Conservation (phyloP, 2,888 invertebrate species). For the Trisateles emortualis region DNA sequence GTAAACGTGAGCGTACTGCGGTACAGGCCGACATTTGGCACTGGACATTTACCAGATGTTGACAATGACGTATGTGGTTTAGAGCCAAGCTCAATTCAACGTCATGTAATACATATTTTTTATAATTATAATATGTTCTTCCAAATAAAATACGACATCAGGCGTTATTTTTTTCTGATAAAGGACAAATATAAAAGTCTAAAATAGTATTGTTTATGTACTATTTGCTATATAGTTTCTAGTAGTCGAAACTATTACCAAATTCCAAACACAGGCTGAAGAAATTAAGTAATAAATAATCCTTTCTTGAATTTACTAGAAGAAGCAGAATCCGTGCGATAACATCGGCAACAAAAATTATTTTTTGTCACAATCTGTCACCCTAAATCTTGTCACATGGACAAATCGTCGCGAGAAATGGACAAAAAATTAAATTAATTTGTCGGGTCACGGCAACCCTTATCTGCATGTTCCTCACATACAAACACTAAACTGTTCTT, state of each 20-base stretch:
- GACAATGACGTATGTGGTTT: conserved; percentile 1
- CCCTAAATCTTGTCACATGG: conserved; percentile 30
- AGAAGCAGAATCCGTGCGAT: neutral
- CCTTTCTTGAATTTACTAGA: neutral
- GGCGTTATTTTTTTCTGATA: too few species aligned
- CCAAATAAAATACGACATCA: too few species aligned
- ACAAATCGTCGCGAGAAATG: conserved; percentile 3
- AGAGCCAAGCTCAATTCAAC: neutral
- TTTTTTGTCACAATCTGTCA: conserved; percentile 31
- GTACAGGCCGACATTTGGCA: conserved; percentile 1
- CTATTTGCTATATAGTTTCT: too few species aligned
- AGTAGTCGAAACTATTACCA: too few species aligned
- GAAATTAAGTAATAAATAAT: neutral
- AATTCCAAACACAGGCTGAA: too few species aligned
- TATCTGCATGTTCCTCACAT: conserved; percentile 63
- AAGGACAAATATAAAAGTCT: too few species aligned
- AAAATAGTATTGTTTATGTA: too few species aligned
- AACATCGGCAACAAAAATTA: conserved; percentile 1
- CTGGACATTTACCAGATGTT: conserved; percentile 10
- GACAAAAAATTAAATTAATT: conserved; percentile 55
- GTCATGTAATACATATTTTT: too few species aligned
- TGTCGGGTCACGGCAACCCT: conserved; percentile 53
- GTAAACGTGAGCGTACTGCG: conserved; percentile 7
- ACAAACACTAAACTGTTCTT: conserved; percentile 70
- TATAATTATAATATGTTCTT: too few species aligned